Evolutionary conservation across 1,140 invertebrate species (phyloP), one percentile per base, ranked within the genome.

Genomic region (Amphibalanus amphitrite): DNA sequence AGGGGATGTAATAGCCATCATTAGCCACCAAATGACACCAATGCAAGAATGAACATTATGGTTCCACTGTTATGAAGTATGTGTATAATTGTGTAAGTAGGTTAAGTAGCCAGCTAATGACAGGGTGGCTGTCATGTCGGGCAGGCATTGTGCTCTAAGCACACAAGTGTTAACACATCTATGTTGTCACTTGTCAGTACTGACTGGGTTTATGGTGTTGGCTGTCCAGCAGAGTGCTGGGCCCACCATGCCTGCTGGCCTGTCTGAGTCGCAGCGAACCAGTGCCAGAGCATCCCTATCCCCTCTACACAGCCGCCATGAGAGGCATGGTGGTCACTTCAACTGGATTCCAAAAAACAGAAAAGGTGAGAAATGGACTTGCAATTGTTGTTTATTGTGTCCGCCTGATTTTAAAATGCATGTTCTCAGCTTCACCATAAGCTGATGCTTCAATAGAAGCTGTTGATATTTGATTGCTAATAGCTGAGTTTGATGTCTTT

Each of bases 221-320:
- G 3, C n/a, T 67, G 75, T 81, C 75, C 75, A 86, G 82, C 78
- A 88, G 87, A 77, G 83, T 94, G 71, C 79, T 92, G 72, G 91
- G 91, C 0, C 90, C 92, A 20, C 83, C 85, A 59, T 93, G 90
- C 78, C 78, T 94, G n/a, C 80, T 90, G 20, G 83, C 85, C 70
- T 93, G 90, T 77, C 80, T 93, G 67, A 82, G 84, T 26, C 85
- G 87, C 76, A 85, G 85, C 26, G 82, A 86, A 74, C 81, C 88
- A n/a, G 87, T 95, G 72, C 92, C 91, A 0, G 83, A 86, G 73
- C 87, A 86, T 26, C 83, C 82, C 0, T 85, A 84, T 75, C 90
- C 92, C n/a, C 83, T 93, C 20, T 91, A 86, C 76, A 90, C 88
- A 29, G 84, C 90, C 59, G 87, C 90, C 0, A 93, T 95, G 92